Evolutionary conservation across 2,888 invertebrate species (phyloP).

Genomic region (Osedax frankpressi): DNA sequence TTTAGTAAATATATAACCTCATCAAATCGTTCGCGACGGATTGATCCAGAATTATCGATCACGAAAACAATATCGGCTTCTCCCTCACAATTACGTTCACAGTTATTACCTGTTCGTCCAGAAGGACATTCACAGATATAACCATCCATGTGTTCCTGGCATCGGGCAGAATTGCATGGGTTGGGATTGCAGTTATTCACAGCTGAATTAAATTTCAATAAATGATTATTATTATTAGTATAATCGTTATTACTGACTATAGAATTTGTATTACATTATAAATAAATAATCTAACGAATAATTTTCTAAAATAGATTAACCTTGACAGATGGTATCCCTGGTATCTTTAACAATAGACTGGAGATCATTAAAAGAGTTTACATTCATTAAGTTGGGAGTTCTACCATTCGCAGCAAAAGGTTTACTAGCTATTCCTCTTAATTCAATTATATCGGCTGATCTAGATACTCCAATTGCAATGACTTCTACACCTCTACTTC

Average conservation of each 20-base stretch:
- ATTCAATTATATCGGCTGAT: slow-evolving; percentile 18
- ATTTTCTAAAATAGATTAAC: no score
- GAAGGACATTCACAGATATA: slow-evolving; percentile 34
- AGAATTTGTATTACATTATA: no score
- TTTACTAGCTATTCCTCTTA: slow-evolving; percentile 22
- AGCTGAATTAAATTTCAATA: no score
- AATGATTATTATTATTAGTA: no score
- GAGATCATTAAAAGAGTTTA: slow-evolving; percentile 16
- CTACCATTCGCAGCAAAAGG: slow-evolving; percentile 3
- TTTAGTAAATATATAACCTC: no score
- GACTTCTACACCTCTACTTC: slow-evolving; percentile 25
- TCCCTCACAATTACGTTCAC: slow-evolving; percentile 32
- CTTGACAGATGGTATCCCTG: slow-evolving; percentile 34
- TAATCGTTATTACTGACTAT: no score
- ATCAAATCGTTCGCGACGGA: slow-evolving; percentile 6
- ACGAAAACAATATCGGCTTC: slow-evolving; percentile 29
- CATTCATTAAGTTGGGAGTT: slow-evolving; percentile 12
- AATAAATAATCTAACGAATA: no score
- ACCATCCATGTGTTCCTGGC: slow-evolving; percentile 31
- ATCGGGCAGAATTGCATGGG: slow-evolving; percentile 37
- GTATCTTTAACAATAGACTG: slow-evolving; percentile 29
- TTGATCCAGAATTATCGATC: slow-evolving; percentile 8
- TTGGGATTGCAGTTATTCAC: slow-evolving; percentile 28
- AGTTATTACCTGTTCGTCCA: slow-evolving; percentile 35
- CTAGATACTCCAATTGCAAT: slow-evolving; percentile 21